A percentile compares a stretch with the other conserved stretches of the same genome.
These are phyloP conservation scores for Hypomecis atomaria DNA, from an alignment of 2,888 invertebrate genomes.

Conservation along the genomic window DNA sequence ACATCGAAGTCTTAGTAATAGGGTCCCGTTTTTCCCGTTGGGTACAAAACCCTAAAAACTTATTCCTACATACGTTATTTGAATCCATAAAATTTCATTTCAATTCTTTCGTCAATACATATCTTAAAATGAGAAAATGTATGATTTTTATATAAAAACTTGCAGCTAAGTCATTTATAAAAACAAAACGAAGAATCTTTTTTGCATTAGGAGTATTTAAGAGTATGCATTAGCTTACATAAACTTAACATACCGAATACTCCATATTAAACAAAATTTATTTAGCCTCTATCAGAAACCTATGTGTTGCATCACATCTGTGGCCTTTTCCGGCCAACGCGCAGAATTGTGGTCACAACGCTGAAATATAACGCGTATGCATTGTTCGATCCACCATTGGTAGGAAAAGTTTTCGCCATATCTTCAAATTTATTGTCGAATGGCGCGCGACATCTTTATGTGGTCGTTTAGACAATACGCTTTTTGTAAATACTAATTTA, in stretches of 20 bases:
- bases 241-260: neutral
- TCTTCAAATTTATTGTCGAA: slow-evolving; percentile 38
- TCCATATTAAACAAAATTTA: neutral
- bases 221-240: no score
- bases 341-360: slow-evolving; percentile 33
- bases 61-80: no score
- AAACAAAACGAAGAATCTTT: no score
- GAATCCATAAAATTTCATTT: no score
- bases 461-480: slow-evolving; percentile 35
- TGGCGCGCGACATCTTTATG: slow-evolving; percentile 42
- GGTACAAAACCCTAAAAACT: no score
- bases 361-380: slow-evolving; percentile 34
- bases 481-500: slow-evolving; percentile 39
- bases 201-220: no score
- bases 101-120: no score
- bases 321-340: slow-evolving; percentile 12
- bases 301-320: slow-evolving; percentile 19
- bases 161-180: no score
- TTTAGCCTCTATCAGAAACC: neutral
- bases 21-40: no score
- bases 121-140: no score
- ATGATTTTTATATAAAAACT: no score
- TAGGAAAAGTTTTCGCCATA: slow-evolving; percentile 35
- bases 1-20: no score
- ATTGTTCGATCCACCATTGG: slow-evolving; percentile 40